phyloP scores from a whole-genome alignment of 2,888 invertebrate genomes.

The Smittia sp. region DNA sequence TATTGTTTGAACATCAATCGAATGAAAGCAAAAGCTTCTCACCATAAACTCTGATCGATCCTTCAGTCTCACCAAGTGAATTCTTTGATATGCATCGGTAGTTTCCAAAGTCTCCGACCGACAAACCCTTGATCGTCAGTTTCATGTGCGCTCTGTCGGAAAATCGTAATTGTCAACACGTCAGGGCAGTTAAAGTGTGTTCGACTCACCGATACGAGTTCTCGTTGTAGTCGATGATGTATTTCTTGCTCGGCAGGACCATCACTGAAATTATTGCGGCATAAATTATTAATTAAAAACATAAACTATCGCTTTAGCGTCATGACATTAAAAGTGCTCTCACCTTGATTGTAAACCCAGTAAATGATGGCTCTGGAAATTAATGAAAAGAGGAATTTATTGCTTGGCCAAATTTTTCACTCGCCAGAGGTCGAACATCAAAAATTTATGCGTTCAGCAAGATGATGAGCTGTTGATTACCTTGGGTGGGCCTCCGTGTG shows the following conservation, averaged over 20 bases:
- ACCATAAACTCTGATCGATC: slow-evolving; percentile 89
- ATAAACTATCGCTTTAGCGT: background rate
- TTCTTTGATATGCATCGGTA: slow-evolving; percentile 92
- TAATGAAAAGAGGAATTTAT: slow-evolving; percentile 4
- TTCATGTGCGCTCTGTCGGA: slow-evolving; percentile 75
- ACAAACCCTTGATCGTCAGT: slow-evolving; percentile 79
- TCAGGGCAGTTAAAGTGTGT: background rate
- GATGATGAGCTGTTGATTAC: slow-evolving; percentile 47
- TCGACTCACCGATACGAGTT: slow-evolving; percentile 70
- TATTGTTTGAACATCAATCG: no score
- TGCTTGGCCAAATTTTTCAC: no score
- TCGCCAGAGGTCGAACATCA: background rate
- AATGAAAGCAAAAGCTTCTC: slow-evolving; percentile 51
- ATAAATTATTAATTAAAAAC: background rate
- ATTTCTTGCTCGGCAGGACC: slow-evolving; percentile 85
- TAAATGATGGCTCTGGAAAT: slow-evolving; percentile 76
- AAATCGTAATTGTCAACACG: background rate
- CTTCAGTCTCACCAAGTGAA: slow-evolving; percentile 89
- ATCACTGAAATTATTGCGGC: slow-evolving; percentile 60
- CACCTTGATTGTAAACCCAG: slow-evolving; percentile 75
- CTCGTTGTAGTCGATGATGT: slow-evolving; percentile 77
- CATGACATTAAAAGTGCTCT: background rate
- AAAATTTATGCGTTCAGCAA: background rate
- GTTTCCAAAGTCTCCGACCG: slow-evolving; percentile 82
- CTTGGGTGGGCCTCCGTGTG: slow-evolving; percentile 87